phyloP scores from a whole-genome alignment of 1,140 invertebrate species.

The Riptortus pedestris region DNA sequence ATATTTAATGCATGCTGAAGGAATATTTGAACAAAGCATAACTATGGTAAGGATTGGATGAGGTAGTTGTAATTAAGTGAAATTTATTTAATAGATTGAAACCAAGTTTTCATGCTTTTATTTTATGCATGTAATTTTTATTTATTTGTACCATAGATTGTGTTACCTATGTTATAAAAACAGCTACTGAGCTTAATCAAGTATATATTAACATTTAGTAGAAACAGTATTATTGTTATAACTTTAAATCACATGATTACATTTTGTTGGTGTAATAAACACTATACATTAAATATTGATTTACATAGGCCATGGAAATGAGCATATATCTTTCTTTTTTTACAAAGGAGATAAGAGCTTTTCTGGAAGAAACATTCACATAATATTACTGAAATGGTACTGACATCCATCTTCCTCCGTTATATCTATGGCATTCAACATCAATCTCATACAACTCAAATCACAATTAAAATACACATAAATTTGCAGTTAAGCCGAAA shows the following conservation, averaged over 20 bases:
- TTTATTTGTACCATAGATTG: constrained; percentile 12
- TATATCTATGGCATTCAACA: background rate
- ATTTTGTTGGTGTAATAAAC: background rate
- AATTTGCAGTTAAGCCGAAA: too few relatives aligned
- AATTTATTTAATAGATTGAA: too few relatives aligned
- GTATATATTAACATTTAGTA: background rate
- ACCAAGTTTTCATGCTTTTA: too few relatives aligned
- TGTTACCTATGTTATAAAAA: constrained; percentile 12
- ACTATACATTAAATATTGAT: constrained; percentile 1
- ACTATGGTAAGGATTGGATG: too few relatives aligned
- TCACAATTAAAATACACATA: background rate
- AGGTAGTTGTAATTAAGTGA: too few relatives aligned
- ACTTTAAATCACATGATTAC: constrained; percentile 11
- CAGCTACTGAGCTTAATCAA: background rate
- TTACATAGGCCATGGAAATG: constrained; percentile 7
- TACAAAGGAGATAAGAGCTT: background rate
- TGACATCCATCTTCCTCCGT: background rate
- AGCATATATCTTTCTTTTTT: background rate
- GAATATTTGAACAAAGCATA: too few relatives aligned
- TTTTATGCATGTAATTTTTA: too few relatives aligned
- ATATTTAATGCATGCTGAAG: too few relatives aligned
- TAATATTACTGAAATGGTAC: background rate
- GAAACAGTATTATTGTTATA: constrained; percentile 5
- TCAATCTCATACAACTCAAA: background rate
- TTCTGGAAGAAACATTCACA: background rate